Base-by-base conservation (phyloP, 2,113 vertebrate genomes). In the Chitala chitala region DNA sequence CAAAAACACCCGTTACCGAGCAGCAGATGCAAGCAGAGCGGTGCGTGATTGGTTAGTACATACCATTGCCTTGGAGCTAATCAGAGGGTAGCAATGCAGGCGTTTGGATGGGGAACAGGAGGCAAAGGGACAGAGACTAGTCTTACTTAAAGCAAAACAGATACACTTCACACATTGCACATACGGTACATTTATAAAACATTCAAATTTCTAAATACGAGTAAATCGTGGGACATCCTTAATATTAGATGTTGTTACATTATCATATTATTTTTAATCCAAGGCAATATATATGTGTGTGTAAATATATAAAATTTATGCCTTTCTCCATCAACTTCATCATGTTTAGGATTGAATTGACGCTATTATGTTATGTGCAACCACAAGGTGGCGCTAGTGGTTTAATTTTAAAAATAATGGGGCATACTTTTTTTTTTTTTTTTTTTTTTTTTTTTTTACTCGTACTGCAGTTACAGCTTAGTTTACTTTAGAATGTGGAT, bases 61-160 rank as follows among this genome's bases (percentile, higher is more conserved):
- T 98, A 97, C 96, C 95, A 87, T 91, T 79, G 91, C 89, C 93
- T 87, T 91, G 94, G 89, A 93, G 92, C 95, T 98, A 97, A 90
- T 89, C 94, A 90, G 91, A 93, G 88, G 89, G 83, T 89, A 92
- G 93, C 90, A 91, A 91, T 88, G 92, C 92, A 88, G 90, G 88
- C 89, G 8, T 88, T 86, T 82, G 84, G 83, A 89, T 82, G 88
- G 84, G 89, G 78, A 84, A 82, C 82, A 82, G 84, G 87, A 93
- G 92, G 93, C 91, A 89, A 75, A 93, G 94, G 93, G 92, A 98
- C 92, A 97, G 91, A 96, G 89, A 94, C 94, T 89, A 85, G 89
- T 94, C 95, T 98, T 95, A 96, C 92, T 96, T 89, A 81, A 92
- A 87, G 89, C 94, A 91, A 90, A 93, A 89, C 89, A 92, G 90